Evolutionary conservation across 1,140 invertebrate species (phyloP).

Genomic region (Drosophila ambigua): DNA sequence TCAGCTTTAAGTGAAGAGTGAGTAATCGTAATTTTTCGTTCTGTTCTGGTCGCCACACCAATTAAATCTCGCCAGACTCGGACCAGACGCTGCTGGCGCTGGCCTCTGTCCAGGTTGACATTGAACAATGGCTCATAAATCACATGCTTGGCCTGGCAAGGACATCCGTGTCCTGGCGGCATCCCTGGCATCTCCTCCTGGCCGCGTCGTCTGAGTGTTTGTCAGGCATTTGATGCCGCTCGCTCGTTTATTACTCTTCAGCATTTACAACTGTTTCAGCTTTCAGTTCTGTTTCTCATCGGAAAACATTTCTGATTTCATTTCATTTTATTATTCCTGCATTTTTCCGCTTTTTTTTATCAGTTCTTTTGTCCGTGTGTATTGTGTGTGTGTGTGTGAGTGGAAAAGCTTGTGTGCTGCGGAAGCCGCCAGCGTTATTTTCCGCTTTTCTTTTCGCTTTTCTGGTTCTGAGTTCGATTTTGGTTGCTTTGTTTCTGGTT

Average conservation of each 20-base stretch:
- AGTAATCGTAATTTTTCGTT: conserved; percentile 38
- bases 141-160: conserved; percentile 41
- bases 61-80: conserved; percentile 67
- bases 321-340: conserved; percentile 53
- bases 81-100: conserved; percentile 42
- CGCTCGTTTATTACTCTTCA: conserved; percentile 45
- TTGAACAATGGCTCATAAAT: conserved; percentile 67
- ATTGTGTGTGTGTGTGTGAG: background rate
- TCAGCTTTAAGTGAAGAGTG: conserved; percentile 13
- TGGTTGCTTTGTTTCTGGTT: conserved; percentile 47
- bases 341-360: conserved; percentile 35
- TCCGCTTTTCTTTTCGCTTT: conserved; percentile 44
- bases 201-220: conserved; percentile 10
- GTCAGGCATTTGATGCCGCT: conserved; percentile 36
- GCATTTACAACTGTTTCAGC: conserved; percentile 49
- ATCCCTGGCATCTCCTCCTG: conserved; percentile 20
- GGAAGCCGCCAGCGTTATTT: conserved; percentile 65
- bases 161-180: conserved; percentile 19
- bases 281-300: conserved; percentile 25
- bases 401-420: conserved; percentile 10
- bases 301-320: conserved; percentile 25
- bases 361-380: conserved; percentile 30
- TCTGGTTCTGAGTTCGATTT: conserved; percentile 36
- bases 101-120: conserved; percentile 47
- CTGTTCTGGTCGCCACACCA: conserved; percentile 44